Base-by-base conservation (phyloP, 2,113 vertebrate genomes). In the Emydura subglobosa region DNA sequence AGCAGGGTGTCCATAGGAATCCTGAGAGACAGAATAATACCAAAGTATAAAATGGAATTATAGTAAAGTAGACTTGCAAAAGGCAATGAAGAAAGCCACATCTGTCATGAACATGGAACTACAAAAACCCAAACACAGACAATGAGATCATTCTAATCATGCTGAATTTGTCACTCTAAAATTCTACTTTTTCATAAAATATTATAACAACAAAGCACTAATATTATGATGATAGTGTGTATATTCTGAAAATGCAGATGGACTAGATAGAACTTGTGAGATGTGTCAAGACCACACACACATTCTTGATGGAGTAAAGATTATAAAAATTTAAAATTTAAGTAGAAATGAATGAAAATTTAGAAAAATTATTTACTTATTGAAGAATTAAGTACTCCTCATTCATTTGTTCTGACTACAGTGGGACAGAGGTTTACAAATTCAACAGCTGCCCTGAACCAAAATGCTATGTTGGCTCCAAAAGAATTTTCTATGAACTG, bases 1-100 rank as follows among this genome's bases (percentile, higher is more conserved):
- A 92, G 99, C 99, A 91, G 99, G 99, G 87, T 99, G 99, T 95
- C 99, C 99, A 98, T 99, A 99, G 86, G 99, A 98, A 97, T 99
- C 99, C 99, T 99, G 98, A 86, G 95, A 96, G 96, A 98, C 91
- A 98, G 22, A 98, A 97, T 76, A 94, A 96, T 2, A 91, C 9
- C 55, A 53, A 22, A 84, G 2, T 89, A 91, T 94, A 49, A 96
- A 85, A 53, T 12, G 12, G 89, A 89, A 79, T 51, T 55, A 72
- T 74, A 86, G 21, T 50, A 34, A 57, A 8, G 68, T 2, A 54
- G 55, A 3, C 34, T 50, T 42, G 50, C 80, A 14, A 74, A 79
- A 47, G n/a, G 90, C 95, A 94, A 72, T 2, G 5, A 92, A 34
- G 68, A 92, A 31, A 86, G 79, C 72, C 78, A 14, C 16, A 79